phyloP scores from a whole-genome alignment of 2,113 vertebrate species.

The Ondatra zibethicus region DNA sequence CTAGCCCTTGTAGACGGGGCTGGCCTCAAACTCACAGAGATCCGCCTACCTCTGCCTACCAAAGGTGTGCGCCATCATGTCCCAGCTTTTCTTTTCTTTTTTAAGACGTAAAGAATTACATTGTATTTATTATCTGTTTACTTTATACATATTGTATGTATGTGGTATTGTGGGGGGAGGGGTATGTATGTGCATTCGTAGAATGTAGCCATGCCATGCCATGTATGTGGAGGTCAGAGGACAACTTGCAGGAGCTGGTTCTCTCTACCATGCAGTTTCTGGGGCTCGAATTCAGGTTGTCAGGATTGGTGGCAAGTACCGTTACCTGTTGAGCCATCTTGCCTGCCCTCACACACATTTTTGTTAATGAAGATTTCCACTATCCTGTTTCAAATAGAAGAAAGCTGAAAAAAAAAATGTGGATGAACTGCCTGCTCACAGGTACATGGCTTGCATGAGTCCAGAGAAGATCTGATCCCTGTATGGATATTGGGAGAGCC shows the following conservation, averaged over 20 bases:
- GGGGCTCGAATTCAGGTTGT: neutral
- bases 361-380: constrained; percentile 15
- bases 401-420: neutral
- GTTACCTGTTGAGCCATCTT: neutral
- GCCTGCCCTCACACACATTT: neutral
- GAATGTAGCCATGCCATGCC: neutral
- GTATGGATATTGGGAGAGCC: fast-evolving
- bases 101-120: neutral
- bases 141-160: neutral
- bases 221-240: neutral
- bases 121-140: neutral
- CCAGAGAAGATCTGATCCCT: neutral
- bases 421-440: neutral
- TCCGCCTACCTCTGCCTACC: no score
- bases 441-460: neutral
- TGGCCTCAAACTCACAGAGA: no score
- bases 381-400: neutral
- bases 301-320: neutral
- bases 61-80: no score
- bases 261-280: neutral
- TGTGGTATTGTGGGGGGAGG: no score
- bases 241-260: neutral
- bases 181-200: neutral
- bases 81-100: neutral
- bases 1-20: no score